Evolutionary conservation across 1,140 invertebrate species (phyloP), one percentile per base, ranked within the genome.

Genomic region (Harlomillsia oculata): DNA sequence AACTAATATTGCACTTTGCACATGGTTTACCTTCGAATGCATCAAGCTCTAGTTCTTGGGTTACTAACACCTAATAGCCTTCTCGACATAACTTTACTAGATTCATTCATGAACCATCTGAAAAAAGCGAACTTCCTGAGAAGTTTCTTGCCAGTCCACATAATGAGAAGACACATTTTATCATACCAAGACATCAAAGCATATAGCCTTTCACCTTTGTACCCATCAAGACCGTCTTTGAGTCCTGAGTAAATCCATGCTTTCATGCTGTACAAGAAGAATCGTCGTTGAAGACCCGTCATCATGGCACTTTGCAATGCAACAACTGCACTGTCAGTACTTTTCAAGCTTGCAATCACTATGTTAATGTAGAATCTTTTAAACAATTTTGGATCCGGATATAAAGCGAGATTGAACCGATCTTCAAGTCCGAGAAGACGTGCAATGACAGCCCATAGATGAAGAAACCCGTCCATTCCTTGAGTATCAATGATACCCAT

Each of bases 321-420:
- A 21, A 62, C 30, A 2, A 57, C 54, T 13, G n/a, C 28, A 2
- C 16, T 18, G 44, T 62, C 60, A 21, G 49, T 53, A 2, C 25
- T 36, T 29, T 62, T 62, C 21, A 62, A 43, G 30, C 54, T 57
- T 1, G 23, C 36, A n/a, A 62, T 16, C n/a, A 50, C 53, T 34
- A 57, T 40, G 18, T 62, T 49, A 2, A 26, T 16, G 14, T 49
- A 53, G 2, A 62, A 21, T 39, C 50, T 55, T 2, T 53, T 4
- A 21, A 44, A 57, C 5, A 62, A 32, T 6, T 49, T 6, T n/a
- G 21, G 39, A 45, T 62, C 55, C 4, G 54, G 49, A 13, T 62
- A 39, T 5, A 64, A 36, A n/a, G 49, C 59, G 11, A 64, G 28
- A 23, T 64, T 64, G 40, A 60, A 64, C 37, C 40, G n/a, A 40